Evolutionary conservation across 2,113 vertebrate genomes (phyloP), one percentile per base, ranked within the genome.

Genomic region (Crotalus helleri): DNA sequence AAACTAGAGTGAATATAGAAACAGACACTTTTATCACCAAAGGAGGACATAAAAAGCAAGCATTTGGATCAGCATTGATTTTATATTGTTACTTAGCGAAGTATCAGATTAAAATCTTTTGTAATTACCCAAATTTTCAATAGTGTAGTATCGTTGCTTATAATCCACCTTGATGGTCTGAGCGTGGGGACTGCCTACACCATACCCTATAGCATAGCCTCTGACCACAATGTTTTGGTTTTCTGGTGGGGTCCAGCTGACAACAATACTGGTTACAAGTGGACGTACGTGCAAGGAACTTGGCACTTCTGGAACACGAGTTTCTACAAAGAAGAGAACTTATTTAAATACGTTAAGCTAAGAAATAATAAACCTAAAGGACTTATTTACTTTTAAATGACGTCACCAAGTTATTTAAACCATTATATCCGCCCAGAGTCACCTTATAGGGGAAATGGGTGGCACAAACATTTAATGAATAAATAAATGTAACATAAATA

Each of bases 121-220:
- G 1, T 0, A 0, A 69, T 8, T 95, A 99, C 99, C 98, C 8
- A 99, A 96, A 96, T 98, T 99, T 96, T 99, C 99, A 0, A 99
- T 99, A 93, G 99, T 99, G 96, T 99, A 99, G 94, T 99, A 99
- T 94, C 99, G 98, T 95, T 99, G 99, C 24, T 99, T 99, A 93
- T 99, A 99, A 97, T 99, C 99, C 96, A 99, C 99, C 93, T 99
- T 99, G 97, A 99, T 98, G 95, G 98, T 99, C 98, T 99, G 98
- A 0, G 99, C 98, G 0, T 99, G 99, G 13, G 99, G 99, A 69
- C 99, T 99, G 92, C 99, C 99, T 3, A 99, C 98, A 90, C 99
- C 99, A 0, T 99, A 99, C 39, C 98, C 98, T 15, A 99, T 99
- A 3, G 97, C 98, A 24, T 99, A 99, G 17, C 99, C 99, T 39